Base-by-base conservation (phyloP, 2,888 invertebrate species). In the Heliconius aoede region DNA sequence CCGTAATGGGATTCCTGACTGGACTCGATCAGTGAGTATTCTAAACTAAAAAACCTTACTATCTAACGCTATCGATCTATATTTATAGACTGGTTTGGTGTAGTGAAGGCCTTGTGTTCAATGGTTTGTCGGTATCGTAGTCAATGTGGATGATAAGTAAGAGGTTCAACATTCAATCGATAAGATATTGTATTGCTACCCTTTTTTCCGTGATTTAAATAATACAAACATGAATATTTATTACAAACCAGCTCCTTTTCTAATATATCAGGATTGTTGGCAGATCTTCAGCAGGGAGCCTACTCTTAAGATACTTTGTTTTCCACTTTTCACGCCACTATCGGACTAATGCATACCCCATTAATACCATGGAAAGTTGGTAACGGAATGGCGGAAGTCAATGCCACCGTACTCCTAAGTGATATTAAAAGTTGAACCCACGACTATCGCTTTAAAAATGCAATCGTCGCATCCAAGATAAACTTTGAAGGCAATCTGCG, bases 1-100 rank as follows among this genome's bases (percentile, higher is more conserved):
- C 78, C 73, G 68, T 78, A 78, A 76, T 78, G 55, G 76, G 65
- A 74, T 73, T 76, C 76, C 18, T 67, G 61, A 78, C 73, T 51
- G n/a, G 69, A 69, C 55, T 51, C 30, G 75, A 62, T 32, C 32
- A 62, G 68, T 75, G 15, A 61, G 40, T 76, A 73, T 73, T 62
- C 68, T 64, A 30, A 40, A 40, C 46, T 46, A 40, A 73, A 78
- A 78, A 78, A 75, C 69, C 72, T 74, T n/a, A 46, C 72, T 72
- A 78, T 69, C 61, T 40, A 15, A 24, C 15, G 65, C 26, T 65
- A 72, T 61, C 36, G 62, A 78, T 75, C 69, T 69, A 60, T 64
- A 30, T 77, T 72, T 77, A 78, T 78, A 60, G 60, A 69, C 51
- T 30, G 15, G 75, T 69, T 73, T 15, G 30, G 64, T 55, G 61